phyloP scores from a whole-genome alignment of 2,888 invertebrate genomes.

The Cephus pygmeus region DNA sequence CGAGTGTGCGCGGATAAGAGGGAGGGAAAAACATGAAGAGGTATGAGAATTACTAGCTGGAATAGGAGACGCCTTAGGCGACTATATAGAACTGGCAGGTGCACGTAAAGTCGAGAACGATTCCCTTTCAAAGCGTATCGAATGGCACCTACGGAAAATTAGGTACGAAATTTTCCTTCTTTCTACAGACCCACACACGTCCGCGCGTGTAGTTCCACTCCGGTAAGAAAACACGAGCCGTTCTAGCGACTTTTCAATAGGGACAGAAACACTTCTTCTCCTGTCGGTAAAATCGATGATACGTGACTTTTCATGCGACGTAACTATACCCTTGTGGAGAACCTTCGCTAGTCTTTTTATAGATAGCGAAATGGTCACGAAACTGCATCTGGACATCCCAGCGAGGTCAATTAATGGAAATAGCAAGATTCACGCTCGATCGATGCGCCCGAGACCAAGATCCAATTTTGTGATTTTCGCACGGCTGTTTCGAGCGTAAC shows the following conservation, averaged over 20 bases:
- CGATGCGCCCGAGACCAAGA: neutral
- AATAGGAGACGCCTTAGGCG: neutral
- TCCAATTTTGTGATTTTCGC: neutral
- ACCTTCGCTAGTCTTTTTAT: neutral
- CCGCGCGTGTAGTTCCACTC: neutral
- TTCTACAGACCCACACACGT: neutral
- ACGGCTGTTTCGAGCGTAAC: neutral
- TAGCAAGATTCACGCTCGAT: neutral
- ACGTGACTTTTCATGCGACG: constrained; percentile 42
- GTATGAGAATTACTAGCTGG: neutral
- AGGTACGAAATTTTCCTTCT: neutral
- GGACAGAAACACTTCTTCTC: constrained; percentile 39
- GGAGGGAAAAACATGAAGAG: neutral
- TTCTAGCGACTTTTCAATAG: neutral
- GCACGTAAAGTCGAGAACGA: neutral
- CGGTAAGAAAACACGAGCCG: neutral
- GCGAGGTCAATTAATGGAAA: neutral
- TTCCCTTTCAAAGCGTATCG: neutral
- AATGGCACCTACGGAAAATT: neutral
- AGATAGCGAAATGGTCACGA: neutral
- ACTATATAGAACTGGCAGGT: neutral
- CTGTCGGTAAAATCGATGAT: constrained; percentile 43
- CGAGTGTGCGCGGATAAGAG: neutral
- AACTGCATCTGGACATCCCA: neutral
- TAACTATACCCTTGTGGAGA: neutral